A percentile compares a stretch with the other conserved stretches of the same genome.
Conservation (phyloP, 1,140 invertebrate genomes). For the Drosophila simulans region DNA sequence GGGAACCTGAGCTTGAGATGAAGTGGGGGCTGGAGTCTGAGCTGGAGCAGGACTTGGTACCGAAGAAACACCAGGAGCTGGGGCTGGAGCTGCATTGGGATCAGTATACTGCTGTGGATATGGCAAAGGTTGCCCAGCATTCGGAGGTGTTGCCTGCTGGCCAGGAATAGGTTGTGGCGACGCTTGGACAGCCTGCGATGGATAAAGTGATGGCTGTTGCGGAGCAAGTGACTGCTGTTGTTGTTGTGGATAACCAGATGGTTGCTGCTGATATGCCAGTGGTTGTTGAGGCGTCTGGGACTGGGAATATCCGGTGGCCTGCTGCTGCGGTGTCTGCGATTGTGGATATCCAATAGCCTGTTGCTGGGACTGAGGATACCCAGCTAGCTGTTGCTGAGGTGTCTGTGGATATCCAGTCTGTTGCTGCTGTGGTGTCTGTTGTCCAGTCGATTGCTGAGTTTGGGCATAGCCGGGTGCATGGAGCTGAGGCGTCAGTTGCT, state of each 20-base stretch:
- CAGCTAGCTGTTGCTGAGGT: constrained; percentile 10
- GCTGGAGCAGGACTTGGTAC: neutral
- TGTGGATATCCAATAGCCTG: constrained; percentile 26
- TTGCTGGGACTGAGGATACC: constrained; percentile 24
- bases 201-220: constrained; percentile 36
- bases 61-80: neutral
- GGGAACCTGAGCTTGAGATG: neutral
- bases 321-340: constrained; percentile 32
- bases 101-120: constrained; percentile 37
- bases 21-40: constrained; percentile 3
- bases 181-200: constrained; percentile 33
- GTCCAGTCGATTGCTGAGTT: neutral
- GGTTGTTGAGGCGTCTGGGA: constrained; percentile 22
- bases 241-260: constrained; percentile 16
- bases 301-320: neutral
- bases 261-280: constrained; percentile 18
- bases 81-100: neutral
- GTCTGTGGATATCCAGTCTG: constrained; percentile 16
- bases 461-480: neutral
- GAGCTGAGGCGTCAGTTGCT: constrained; percentile 10
- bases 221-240: neutral
- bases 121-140: constrained; percentile 1
- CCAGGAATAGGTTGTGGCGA: neutral
- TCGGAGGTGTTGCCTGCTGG: neutral
- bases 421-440: constrained; percentile 17